Evolutionary conservation across 1,140 invertebrate genomes (phyloP), one percentile per base, ranked within the genome.

Genomic region (Euura lappo): DNA sequence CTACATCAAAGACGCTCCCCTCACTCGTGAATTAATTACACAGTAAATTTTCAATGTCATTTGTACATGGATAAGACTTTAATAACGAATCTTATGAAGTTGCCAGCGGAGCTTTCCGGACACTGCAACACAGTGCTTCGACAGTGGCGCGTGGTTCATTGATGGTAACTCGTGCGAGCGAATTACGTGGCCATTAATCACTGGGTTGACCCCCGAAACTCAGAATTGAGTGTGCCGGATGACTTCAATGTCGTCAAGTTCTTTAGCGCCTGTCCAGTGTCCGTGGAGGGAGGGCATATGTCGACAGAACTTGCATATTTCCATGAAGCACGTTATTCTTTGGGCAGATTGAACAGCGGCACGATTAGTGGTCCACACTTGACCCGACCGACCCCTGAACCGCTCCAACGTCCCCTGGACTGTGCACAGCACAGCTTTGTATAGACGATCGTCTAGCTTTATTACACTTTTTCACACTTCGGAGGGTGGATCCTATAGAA

Each of bases 311-410:
- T 60, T 60, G 51, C 51, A 60, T 60, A 60, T 60, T 60, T 60
- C 6, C 51, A 60, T 60, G 28, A 28, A 28, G 28, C 28, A 28
- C 28, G 28, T 28, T 28, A 28, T 28, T 28, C 28, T 28, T 28
- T 28, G 28, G 28, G 28, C 28, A 28, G 28, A 28, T 28, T 28
- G 28, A 28, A 80, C 13, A 28, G 28, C 28, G 28, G 79, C 76
- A 83, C 81, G 82, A 83, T 83, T 83, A 81, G 82, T 83, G 78
- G 75, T 71, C 75, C 79, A 81, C 82, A 83, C 82, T 83, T 83
- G 82, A 83, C 82, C 82, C 82, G 78, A 65, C 73, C 72, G 76
- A 79, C 78, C 80, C 79, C 51, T 8, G 28, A 1, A 60, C 51
- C 71, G 68, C 70, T 10, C 68, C 45, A 43, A 46, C 74, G 70